Base-by-base conservation (phyloP, 2,797 vertebrate genomes). In the Brotula barbata region DNA sequence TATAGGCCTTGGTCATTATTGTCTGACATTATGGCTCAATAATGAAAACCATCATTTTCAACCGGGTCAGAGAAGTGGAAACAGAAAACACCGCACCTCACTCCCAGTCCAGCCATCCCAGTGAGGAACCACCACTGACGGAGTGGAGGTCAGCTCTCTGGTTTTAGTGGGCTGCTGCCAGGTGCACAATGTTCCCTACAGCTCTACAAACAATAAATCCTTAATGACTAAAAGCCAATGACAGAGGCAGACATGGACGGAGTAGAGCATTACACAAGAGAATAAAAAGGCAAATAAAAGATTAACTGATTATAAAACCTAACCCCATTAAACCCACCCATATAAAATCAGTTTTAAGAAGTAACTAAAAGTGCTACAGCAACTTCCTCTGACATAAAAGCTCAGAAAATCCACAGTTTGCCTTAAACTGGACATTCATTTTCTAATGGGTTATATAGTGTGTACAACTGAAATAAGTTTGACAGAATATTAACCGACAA, bases 191-290 rank as follows among this genome's bases (percentile, higher is more conserved):
- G 74, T 68, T 73, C 66, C 71, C 37, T 44, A 37, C 40, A 7
- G 34, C 67, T 67, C 10, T 45, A 46, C 63, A 5, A 53, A 75
- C 71, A 82, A 66, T 51, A 75, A 64, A 64, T 59, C 71, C 61
- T 61, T 8, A 54, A 44, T 54, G 45, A 64, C 72, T 68, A 64
- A 54, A 74, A 71, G 49, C 45, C 50, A 39, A 23, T 1, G 41
- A 51, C 22, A 34, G 23, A 1, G 13, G 28, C 77, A 61, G 65
- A 57, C 58, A 5, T 14, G 40, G 39, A 51, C 43, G 6, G 41
- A 45, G 41, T 17, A 11, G 1, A 43, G 12, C 19, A 31, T 72
- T 74, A 56, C 13, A 6, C 0, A 74, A 76, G 14, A 28, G 13
- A 14, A 9, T 1, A 23, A 58, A 44, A 19, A 45, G n/a, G 1